Conservation (phyloP, 2,797 vertebrate genomes). For the Aeoliscus strigatus region DNA sequence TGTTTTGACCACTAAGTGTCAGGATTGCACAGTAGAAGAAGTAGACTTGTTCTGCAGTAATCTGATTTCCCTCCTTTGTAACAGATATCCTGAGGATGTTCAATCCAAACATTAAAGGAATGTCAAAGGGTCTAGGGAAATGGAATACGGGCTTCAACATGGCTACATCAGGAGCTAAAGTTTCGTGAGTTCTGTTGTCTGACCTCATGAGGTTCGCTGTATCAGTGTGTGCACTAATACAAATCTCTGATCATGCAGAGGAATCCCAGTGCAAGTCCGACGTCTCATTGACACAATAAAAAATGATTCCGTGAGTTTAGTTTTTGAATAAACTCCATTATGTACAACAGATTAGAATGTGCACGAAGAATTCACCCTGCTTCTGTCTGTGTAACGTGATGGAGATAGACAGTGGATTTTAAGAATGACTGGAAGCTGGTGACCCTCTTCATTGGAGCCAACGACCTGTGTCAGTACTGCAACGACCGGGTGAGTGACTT, state of each 20-base stretch:
- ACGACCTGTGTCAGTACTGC: constrained; percentile 91
- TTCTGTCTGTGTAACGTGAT: constrained; percentile 12
- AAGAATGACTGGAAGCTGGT: constrained; percentile 91
- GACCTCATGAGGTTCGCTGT: not conserved
- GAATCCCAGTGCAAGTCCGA: constrained; percentile 78
- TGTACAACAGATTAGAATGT: not conserved
- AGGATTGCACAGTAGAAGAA: constrained; percentile 14
- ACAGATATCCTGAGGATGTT: constrained; percentile 92
- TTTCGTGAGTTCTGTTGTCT: constrained; percentile 68
- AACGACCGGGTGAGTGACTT: constrained; percentile 77
- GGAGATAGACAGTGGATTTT: constrained; percentile 81
- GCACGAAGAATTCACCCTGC: constrained; percentile 8
- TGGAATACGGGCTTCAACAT: constrained; percentile 79
- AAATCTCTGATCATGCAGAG: constrained; percentile 61
- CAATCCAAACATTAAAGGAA: constrained; percentile 81
- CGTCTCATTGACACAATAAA: constrained; percentile 78
- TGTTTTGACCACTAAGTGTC: constrained; percentile 38
- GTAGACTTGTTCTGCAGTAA: not conserved
- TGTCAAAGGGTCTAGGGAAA: constrained; percentile 73
- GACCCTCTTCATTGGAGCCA: constrained; percentile 87
- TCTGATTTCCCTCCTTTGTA: not conserved
- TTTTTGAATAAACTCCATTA: not conserved
- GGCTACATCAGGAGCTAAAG: constrained; percentile 77
- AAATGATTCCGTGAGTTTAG: constrained; percentile 74
- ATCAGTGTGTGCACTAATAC: constrained; percentile 4